Evolutionary conservation across 2,888 invertebrate species (phyloP).

Genomic region (Chrysolina americana): DNA sequence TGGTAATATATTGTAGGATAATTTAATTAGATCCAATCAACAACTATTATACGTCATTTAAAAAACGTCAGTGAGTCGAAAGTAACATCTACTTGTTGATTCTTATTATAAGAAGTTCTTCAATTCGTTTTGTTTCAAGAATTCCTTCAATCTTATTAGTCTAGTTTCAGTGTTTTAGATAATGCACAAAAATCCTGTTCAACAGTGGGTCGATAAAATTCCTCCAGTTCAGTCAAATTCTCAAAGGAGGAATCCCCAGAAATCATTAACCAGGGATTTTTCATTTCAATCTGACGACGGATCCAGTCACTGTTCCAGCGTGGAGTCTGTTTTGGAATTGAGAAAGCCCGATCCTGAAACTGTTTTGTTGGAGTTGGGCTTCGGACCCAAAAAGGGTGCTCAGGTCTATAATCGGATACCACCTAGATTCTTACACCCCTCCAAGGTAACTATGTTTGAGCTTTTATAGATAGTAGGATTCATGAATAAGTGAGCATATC

Average conservation of each 20-base stretch:
- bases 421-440: slow-evolving; percentile 85
- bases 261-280: slow-evolving; percentile 63
- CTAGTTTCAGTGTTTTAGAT: slow-evolving; percentile 21
- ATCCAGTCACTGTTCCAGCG: slow-evolving; percentile 81
- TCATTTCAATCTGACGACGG: slow-evolving; percentile 69
- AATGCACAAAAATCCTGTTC: slow-evolving; percentile 78
- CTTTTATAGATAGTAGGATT: too few relatives aligned
- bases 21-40: background rate
- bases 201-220: slow-evolving; percentile 83
- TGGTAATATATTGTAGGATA: background rate
- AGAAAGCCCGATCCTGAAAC: slow-evolving; percentile 92
- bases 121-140: background rate
- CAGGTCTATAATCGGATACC: slow-evolving; percentile 86
- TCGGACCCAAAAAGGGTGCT: slow-evolving; percentile 80
- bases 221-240: slow-evolving; percentile 65
- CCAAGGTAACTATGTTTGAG: slow-evolving; percentile 72
- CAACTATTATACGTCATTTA: slow-evolving; percentile 32
- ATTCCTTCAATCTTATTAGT: background rate
- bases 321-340: slow-evolving; percentile 86
- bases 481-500: too few relatives aligned
- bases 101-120: slow-evolving; percentile 4
- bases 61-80: slow-evolving; percentile 23
- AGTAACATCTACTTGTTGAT: slow-evolving; percentile 45
- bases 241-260: slow-evolving; percentile 45
- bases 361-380: slow-evolving; percentile 85